Conservation (phyloP, 2,888 invertebrate genomes). For the Ashinkailepas kermadecensis region DNA sequence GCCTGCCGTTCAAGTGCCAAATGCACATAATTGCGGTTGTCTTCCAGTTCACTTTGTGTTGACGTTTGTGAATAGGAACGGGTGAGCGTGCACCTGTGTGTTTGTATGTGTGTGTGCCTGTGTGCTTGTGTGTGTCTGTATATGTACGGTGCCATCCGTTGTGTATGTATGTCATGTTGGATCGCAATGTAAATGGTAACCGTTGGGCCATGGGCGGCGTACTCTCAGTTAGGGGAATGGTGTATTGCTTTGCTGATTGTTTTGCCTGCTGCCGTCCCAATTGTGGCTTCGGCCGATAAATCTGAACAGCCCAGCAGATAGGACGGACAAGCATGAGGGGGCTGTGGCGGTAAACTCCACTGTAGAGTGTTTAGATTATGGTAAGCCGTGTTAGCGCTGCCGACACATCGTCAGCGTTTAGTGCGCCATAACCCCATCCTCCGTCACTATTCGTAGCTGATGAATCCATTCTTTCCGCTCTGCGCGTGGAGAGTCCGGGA, state of each 20-base stretch:
- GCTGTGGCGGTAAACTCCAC: no score
- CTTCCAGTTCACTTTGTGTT: no score
- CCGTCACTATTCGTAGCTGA: no score
- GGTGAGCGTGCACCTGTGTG: conserved; percentile 17
- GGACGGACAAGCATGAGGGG: not conserved
- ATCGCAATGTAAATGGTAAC: not conserved
- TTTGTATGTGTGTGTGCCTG: conserved; percentile 10
- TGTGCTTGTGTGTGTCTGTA: conserved; percentile 28
- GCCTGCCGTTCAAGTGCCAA: no score
- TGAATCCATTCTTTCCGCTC: no score
- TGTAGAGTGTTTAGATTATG: no score
- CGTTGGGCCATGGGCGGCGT: not conserved
- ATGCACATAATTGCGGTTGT: no score
- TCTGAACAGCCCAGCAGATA: not conserved
- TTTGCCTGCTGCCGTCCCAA: not conserved
- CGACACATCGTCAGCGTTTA: no score
- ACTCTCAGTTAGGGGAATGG: not conserved
- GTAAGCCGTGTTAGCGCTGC: no score
- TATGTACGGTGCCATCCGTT: no score
- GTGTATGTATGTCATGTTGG: not conserved
- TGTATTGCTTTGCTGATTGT: not conserved
- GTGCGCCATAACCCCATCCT: no score
- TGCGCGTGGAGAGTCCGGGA: not conserved
- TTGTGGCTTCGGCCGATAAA: not conserved
- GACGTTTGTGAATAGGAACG: no score